Evolutionary conservation across 37 sponge, comb jelly and placozoan species (phyloP), one percentile per base, ranked within the genome.

Genomic region (Hexactinellida sp.): DNA sequence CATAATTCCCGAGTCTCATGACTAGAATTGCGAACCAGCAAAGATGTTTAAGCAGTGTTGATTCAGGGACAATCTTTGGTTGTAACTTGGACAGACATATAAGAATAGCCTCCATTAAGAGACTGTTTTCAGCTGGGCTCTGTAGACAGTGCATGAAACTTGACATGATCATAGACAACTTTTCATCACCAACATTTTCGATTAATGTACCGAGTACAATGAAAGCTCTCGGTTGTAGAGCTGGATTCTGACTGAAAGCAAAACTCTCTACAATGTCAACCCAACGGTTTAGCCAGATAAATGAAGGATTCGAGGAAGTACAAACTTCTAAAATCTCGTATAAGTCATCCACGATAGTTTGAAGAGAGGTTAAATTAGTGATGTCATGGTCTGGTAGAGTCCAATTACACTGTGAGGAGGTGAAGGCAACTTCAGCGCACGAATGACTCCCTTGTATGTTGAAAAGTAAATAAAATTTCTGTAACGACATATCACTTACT

Each of bases 241-340:
- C 76, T 63, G 76, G 76, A n/a, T 63, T 63, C 13, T 63, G 76
- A 63, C 76, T 63, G 76, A 63, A 63, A 7, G 76, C 76, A 63
- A 63, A 63, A 28, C 76, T 63, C 76, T 63, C 76, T 25, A 63
- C 76, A 32, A 63, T 63, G 13, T 63, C 76, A 7, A 63, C 30
- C 76, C 76, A 63, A 63, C 76, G 76, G 13, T 63, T n/a, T 23
- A 63, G 13, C 76, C 76, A 63, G 13, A 63, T 63, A 23, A 63
- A 63, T 23, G 76, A 63, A 25, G 76, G 76, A n/a, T 63, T 63
- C 3, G 76, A 63, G 3, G 76, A 23, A 25, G 76, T 63, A 23
- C 76, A 63, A 3, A 63, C 76, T 63, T 63, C 76, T n/a, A 63
- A 25, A 10, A 63, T n/a, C 34, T 63, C 76, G 76, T 63, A 63